Evolutionary conservation across 2,888 invertebrate species (phyloP).

Genomic region (Nomada ruficornis): DNA sequence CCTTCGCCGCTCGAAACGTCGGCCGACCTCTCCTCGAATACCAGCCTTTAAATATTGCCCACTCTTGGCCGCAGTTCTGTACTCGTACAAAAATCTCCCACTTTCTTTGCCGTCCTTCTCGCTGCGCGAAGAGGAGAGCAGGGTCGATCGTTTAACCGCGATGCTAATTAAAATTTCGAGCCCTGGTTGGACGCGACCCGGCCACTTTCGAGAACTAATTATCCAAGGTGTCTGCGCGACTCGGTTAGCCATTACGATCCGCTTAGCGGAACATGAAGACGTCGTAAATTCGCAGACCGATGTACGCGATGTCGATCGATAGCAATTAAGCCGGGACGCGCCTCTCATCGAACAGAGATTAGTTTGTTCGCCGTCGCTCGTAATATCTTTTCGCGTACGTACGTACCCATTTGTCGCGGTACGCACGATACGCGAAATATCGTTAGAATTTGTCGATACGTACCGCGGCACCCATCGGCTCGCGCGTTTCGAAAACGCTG

Average conservation of each 20-base stretch:
- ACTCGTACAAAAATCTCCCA: not conserved
- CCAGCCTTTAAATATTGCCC: slow-evolving; percentile 5
- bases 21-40: not conserved
- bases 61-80: not conserved
- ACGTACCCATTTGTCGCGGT: not conserved
- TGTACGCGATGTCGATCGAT: slow-evolving; percentile 61
- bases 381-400: slow-evolving; percentile 53
- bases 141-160: not conserved
- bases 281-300: slow-evolving; percentile 59
- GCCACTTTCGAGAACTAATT: slow-evolving; percentile 36
- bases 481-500: not conserved
- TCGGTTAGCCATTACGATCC: slow-evolving; percentile 30
- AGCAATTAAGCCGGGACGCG: slow-evolving; percentile 66
- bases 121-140: no score
- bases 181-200: not conserved
- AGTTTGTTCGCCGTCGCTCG: slow-evolving; percentile 60
- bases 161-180: slow-evolving; percentile 35
- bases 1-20: slow-evolving; percentile 11
- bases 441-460: not conserved
- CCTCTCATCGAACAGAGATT: slow-evolving; percentile 63
- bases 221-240: slow-evolving; percentile 41
- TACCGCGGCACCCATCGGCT: not conserved
- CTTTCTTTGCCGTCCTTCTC: no score
- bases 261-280: slow-evolving; percentile 61
- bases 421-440: not conserved